Evolutionary conservation across 1,140 invertebrate species (phyloP).

Genomic region (Meloidogyne hapla): DNA sequence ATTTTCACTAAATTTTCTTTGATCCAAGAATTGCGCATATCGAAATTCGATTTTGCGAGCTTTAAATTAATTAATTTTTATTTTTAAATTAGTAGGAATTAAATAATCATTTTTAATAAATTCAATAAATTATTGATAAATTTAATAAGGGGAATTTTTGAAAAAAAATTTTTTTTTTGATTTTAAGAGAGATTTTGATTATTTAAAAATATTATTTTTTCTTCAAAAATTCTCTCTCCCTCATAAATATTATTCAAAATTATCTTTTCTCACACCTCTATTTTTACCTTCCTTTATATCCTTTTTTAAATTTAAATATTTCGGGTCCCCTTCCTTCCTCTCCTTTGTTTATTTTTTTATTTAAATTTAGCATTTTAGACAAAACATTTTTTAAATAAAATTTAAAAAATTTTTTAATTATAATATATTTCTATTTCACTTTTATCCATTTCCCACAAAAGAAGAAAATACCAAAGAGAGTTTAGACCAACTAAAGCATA

Average conservation of each 20-base stretch:
- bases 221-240: not conserved
- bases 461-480: constrained; percentile 42
- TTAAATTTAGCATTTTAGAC: not conserved
- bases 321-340: constrained; percentile 8
- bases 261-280: constrained; percentile 3
- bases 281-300: not conserved
- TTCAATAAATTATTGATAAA: too few species aligned
- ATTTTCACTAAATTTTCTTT: not conserved
- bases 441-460: constrained; percentile 47
- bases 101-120: too few species aligned
- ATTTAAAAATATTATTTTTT: not conserved
- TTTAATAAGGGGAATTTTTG: not conserved
- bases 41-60: not conserved
- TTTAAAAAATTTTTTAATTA: not conserved
- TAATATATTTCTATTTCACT: constrained; percentile 39
- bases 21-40: not conserved
- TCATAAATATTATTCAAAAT: not conserved
- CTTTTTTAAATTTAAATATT: not conserved
- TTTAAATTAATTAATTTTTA: not conserved
- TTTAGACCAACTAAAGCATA: constrained; percentile 52
- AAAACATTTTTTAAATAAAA: not conserved
- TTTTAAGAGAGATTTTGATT: too few species aligned
- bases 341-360: not conserved
- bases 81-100: not conserved
- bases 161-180: not conserved